phyloP scores from a whole-genome alignment of 2,113 vertebrate genomes.

The Limnothrissa miodon region DNA sequence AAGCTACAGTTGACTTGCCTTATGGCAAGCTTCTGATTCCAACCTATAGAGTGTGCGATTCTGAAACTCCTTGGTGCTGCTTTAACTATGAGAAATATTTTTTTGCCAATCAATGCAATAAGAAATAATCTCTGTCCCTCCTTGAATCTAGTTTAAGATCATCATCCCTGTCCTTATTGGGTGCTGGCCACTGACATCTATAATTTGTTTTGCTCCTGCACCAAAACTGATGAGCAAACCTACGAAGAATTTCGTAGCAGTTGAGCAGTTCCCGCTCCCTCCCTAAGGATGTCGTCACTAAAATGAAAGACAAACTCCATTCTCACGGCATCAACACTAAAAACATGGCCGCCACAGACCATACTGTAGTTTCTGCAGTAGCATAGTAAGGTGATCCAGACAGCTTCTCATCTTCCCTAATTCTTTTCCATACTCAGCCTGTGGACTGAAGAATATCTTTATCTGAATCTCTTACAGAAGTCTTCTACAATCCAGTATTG shows the following conservation, averaged over 20 bases:
- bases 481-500: not conserved
- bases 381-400: not conserved
- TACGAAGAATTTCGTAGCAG: not conserved
- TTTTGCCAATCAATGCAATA: not conserved
- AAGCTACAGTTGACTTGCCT: too few relatives aligned
- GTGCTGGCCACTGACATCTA: not conserved
- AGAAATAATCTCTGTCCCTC: not conserved
- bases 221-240: not conserved
- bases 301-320: not conserved
- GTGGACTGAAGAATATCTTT: not conserved
- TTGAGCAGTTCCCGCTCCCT: not conserved
- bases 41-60: too few relatives aligned
- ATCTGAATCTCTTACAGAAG: not conserved
- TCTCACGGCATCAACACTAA: not conserved
- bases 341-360: not conserved
- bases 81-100: too few relatives aligned
- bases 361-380: not conserved
- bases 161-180: not conserved
- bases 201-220: not conserved
- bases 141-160: not conserved
- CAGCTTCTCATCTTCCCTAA: not conserved
- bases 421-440: too few relatives aligned
- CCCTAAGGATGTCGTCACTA: not conserved
- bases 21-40: too few relatives aligned
- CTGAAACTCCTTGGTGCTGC: too few relatives aligned